A percentile compares a stretch with the other conserved stretches of the same genome.
Conservation (phyloP, 2,888 invertebrate genomes). For the Chrysopilus asiliformis region DNA sequence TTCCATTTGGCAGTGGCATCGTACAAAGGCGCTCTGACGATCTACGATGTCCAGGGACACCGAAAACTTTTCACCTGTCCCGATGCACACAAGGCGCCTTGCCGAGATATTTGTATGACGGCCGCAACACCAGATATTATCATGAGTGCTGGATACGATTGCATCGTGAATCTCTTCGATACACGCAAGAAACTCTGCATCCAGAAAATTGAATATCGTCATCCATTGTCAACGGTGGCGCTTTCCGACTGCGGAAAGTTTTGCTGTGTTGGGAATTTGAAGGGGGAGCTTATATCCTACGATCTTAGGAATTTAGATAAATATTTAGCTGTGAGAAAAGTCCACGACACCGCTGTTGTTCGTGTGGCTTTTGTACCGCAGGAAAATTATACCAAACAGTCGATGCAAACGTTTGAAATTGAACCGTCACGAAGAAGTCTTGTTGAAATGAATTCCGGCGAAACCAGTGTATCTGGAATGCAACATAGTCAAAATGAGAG, state of each 20-base stretch:
- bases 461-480: not conserved
- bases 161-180: conserved; percentile 32
- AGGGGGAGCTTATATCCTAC: conserved; percentile 31
- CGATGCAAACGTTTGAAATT: not conserved
- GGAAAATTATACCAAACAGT: conserved; percentile 9
- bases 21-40: conserved; percentile 27
- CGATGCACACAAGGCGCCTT: conserved; percentile 30
- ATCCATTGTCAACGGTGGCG: conserved; percentile 29
- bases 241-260: conserved; percentile 31
- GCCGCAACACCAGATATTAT: conserved; percentile 24
- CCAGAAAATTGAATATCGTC: conserved; percentile 21
- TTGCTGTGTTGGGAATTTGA: conserved; percentile 31
- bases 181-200: conserved; percentile 26
- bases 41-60: conserved; percentile 30
- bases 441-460: too few species aligned
- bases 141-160: conserved; percentile 33
- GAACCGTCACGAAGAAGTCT: too few species aligned
- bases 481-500: not conserved
- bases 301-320: conserved; percentile 27
- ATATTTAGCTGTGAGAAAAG: conserved; percentile 21
- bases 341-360: conserved; percentile 26
- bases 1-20: conserved; percentile 29
- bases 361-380: conserved; percentile 28
- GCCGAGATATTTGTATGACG: conserved; percentile 31
- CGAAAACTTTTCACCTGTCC: conserved; percentile 23